Base-by-base conservation (phyloP, 2,113 vertebrate genomes). In the Notothenia rossii region DNA sequence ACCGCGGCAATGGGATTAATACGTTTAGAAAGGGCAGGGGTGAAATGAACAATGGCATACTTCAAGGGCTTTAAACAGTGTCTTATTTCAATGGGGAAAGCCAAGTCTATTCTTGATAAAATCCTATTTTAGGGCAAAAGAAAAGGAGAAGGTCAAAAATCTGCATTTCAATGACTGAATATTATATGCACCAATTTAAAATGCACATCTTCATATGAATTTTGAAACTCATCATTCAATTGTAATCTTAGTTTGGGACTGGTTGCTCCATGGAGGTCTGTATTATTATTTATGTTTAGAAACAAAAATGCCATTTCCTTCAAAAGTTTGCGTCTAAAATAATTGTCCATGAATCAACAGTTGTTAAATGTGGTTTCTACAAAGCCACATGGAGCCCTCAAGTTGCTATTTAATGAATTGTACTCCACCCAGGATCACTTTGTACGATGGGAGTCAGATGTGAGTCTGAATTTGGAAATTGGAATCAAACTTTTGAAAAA, bases 1-100 rank as follows among this genome's bases (percentile, higher is more conserved):
- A 84, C 82, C 77, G 43, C 81, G 68, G 88, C 82, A 73, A 86
- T 86, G 83, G 82, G 91, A 93, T 94, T 93, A 94, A 85, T 91
- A 88, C 49, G 36, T 81, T 85, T 53, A 82, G 84, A 88, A 92
- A 88, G 91, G 77, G 85, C 80, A 79, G 82, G 89, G 85, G 85
- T 78, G 81, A 84, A 82, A 74, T 72, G 84, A 93, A 94, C 90
- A 93, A 93, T 92, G 84, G 84, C 91, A 91, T 93, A 91, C 88
- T 91, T 93, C 5, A 83, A 88, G 86, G 80, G 82, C 89, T 88
- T 92, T 94, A 90, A 85, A 88, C 60, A 83, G 92, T 93, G 89
- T 93, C 89, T 86, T 53, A 82, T 92, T 93, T 89, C 93, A 83
- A 83, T 78, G 25, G 60, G 51, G 69, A 79, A 59, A 74, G 73